phyloP scores from a whole-genome alignment of 2,888 invertebrate species.

The Latrodectus hesperus region DNA sequence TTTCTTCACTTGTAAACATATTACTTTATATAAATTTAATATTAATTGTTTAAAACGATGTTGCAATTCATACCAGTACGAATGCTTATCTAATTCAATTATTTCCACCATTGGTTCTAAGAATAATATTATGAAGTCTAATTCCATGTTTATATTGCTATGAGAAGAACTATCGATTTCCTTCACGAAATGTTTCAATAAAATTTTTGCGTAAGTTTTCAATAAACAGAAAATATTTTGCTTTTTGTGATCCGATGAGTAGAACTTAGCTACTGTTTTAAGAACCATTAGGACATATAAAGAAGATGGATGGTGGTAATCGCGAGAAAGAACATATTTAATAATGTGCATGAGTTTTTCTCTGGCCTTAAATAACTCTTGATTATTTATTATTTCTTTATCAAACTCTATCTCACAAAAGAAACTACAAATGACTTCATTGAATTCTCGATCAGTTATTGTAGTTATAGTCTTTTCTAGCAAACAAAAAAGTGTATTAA shows the following conservation, averaged over 20 bases:
- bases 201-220: not conserved
- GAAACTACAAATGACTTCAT: not conserved
- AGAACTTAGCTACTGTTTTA: not conserved
- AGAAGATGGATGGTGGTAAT: too few species aligned
- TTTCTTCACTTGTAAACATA: not conserved
- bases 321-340: not conserved
- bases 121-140: slow-evolving; percentile 9
- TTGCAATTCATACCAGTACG: not conserved
- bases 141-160: not conserved
- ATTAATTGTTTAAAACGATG: not conserved
- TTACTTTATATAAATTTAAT: slow-evolving; percentile 9
- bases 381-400: too few species aligned
- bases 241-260: not conserved
- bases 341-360: not conserved
- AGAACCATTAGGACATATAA: slow-evolving; percentile 1
- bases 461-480: not conserved
- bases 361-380: not conserved
- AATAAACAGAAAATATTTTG: not conserved
- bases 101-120: not conserved
- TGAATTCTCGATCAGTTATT: slow-evolving; percentile 26
- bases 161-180: not conserved
- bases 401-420: not conserved
- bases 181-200: not conserved
- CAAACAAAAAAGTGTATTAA: slow-evolving; percentile 7
- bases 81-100: not conserved